A percentile compares a stretch with the other conserved stretches of the same genome.
Conservation (phyloP, 2,797 vertebrate genomes). For the Pseudochromis fuscus region DNA sequence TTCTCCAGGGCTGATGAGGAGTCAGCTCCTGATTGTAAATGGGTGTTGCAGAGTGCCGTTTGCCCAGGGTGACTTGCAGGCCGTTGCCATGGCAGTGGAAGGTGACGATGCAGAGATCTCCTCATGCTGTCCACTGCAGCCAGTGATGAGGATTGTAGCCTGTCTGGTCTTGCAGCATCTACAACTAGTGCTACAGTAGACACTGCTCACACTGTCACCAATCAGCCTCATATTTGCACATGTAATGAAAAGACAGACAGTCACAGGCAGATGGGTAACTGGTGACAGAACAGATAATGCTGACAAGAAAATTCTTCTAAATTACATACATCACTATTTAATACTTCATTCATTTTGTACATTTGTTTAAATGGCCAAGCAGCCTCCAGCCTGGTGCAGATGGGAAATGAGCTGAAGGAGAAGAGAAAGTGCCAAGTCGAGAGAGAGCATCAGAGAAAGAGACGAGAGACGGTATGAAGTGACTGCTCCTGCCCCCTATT, state of each 20-base stretch:
- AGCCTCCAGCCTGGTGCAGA: not conserved
- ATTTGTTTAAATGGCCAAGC: constrained; percentile 8
- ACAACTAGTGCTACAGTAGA: not conserved
- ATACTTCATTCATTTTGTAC: not conserved
- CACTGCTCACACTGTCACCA: not conserved
- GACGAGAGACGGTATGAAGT: constrained; percentile 39
- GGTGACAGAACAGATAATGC: not conserved
- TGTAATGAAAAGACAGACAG: not conserved
- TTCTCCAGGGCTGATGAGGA: constrained; percentile 27
- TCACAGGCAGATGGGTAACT: not conserved
- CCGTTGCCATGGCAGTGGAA: constrained; percentile 74
- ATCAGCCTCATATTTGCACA: not conserved
- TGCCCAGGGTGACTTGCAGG: constrained; percentile 65
- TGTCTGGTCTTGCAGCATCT: constrained; percentile 34
- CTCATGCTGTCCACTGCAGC: constrained; percentile 20
- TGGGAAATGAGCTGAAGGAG: constrained; percentile 12
- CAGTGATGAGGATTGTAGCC: constrained; percentile 14
- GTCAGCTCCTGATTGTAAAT: constrained; percentile 50
- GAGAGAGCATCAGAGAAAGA: constrained; percentile 35
- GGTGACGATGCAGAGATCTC: constrained; percentile 54
- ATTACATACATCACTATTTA: not conserved
- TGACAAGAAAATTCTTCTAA: constrained; percentile 1
- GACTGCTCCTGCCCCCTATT: constrained; percentile 63
- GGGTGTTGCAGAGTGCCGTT: constrained; percentile 30
- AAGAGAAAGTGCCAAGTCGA: constrained; percentile 5